Base-by-base conservation (phyloP, 2,113 vertebrate species). In the Perccottus glenii region DNA sequence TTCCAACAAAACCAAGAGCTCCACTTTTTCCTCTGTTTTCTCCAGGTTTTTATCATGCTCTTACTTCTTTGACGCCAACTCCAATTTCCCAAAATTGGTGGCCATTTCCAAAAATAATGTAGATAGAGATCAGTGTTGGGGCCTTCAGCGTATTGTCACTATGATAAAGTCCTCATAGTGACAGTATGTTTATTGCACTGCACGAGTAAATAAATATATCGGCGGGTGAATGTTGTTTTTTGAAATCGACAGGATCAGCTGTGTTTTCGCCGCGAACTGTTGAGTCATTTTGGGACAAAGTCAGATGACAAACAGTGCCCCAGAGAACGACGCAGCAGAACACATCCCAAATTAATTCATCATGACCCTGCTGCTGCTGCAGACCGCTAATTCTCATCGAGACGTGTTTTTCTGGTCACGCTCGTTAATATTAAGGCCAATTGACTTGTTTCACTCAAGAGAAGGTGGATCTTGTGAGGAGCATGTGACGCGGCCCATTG, bases 231-330 rank as follows among this genome's bases (percentile, higher is more conserved):
- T 40, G 8, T 40, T n/a, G 5, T 14, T 6, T 6, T 35, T 53
- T 27, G n/a, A 27, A 27, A 9, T 55, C 36, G 7, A 12, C 35
- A 6, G 11, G 4, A 55, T 12, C 5, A 52, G 32, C 14, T 7
- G 4, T 55, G 33, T 36, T 55, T 0, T 11, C 36, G 36, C 14
- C 32, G 19, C 9, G 14, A 53, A 8, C 46, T 10, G 11, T 14
- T 42, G 51, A 32, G 5, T n/a, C 2, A 58, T 47, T 33, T 48
- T 35, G 9, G 15, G n/a, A 48, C 45, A 33, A 19, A 61, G 67
- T 68, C 64, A 75, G 67, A 80, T 68, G 70, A 84, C 4, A 45
- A 51, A 49, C 15, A 42, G 9, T 1, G 55, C 66, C 66, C 0
- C 9, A 3, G 51, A 65, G 58, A 38, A 65, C 5, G 33, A 35